Base-by-base conservation (phyloP, 1,140 invertebrate genomes). In the Drosophila sproati region DNA sequence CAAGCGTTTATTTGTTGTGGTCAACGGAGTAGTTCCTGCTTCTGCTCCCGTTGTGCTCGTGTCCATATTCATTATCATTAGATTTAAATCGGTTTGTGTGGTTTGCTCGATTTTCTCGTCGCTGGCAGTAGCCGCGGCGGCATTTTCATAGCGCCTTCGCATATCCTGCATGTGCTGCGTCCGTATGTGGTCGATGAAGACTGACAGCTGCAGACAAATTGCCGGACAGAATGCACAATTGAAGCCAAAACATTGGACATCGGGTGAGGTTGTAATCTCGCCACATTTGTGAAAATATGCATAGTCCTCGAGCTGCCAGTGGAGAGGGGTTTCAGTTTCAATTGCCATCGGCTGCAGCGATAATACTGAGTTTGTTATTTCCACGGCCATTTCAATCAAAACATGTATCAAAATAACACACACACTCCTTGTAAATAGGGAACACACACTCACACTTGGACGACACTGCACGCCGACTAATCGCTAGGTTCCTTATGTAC, bases 191-290 rank as follows among this genome's bases (percentile, higher is more conserved):
- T 90, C 80, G 59, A 88, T 75, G 43, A 91, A 91, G 5, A 91
- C 82, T 34, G 91, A 87, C 32, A 88, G 77, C 70, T 91, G 91
- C 48, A 91, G 59, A 59, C 91, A 91, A 78, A 91, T 91, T 5
- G 82, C 86, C 48, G 86, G 72, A n/a, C 91, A 91, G 34, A 91
- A 91, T 52, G 74, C 66, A 47, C 91, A 91, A 68, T 91, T 91
- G 47, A 91, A 91, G n/a, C 91, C 91, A 52, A 91, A 91, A 28
- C 80, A 78, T 76, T 91, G 80, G 12, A 80, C 77, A 67, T 91
- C 91, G 10, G 91, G 90, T 29, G 91, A 91, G 28, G 79, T 82
- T 48, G 91, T 91, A 29, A 91, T 91, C 76, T 91, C 91, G 29
- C 91, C 91, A 54, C 91, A 91, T 48, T 91, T 91, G 10, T 77